Conservation (phyloP, 2,888 invertebrate genomes). For the Sphaerophoria taeniata region DNA sequence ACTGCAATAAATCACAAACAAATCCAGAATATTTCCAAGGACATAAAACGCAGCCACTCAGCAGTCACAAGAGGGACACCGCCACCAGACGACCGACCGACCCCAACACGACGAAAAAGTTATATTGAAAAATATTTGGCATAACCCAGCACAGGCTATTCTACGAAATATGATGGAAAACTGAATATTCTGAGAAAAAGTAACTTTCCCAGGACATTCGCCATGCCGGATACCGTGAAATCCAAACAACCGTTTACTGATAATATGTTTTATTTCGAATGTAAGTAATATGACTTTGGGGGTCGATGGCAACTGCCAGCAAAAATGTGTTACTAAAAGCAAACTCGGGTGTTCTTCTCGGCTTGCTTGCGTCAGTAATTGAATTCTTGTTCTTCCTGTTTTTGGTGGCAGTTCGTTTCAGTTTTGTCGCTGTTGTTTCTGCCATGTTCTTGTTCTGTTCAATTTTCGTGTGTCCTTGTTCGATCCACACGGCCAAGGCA, state of each 20-base stretch:
- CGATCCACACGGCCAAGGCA: not conserved
- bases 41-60: slow-evolving; percentile 69
- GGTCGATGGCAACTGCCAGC: not conserved
- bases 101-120: slow-evolving; percentile 43
- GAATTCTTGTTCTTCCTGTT: slow-evolving; percentile 25
- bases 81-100: slow-evolving; percentile 26
- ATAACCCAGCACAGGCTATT: not conserved
- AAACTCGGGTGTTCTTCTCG: not conserved
- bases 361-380: slow-evolving; percentile 7
- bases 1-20: slow-evolving; percentile 67
- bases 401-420: not conserved
- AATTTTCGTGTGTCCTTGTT: slow-evolving; percentile 14
- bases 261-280: slow-evolving; percentile 7
- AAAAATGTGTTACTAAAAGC: slow-evolving; percentile 26
- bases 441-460: not conserved
- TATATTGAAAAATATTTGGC: slow-evolving; percentile 64
- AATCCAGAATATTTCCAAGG: slow-evolving; percentile 64
- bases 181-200: not conserved
- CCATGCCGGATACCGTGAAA: not conserved
- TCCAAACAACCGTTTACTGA: slow-evolving; percentile 19
- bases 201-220: not conserved
- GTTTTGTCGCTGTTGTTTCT: not conserved
- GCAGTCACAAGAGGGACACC: not conserved
- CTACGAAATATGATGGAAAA: slow-evolving; percentile 8
- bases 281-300: not conserved